Conservation (phyloP, 2,888 invertebrate species). For the Chrysolina oricalcia region DNA sequence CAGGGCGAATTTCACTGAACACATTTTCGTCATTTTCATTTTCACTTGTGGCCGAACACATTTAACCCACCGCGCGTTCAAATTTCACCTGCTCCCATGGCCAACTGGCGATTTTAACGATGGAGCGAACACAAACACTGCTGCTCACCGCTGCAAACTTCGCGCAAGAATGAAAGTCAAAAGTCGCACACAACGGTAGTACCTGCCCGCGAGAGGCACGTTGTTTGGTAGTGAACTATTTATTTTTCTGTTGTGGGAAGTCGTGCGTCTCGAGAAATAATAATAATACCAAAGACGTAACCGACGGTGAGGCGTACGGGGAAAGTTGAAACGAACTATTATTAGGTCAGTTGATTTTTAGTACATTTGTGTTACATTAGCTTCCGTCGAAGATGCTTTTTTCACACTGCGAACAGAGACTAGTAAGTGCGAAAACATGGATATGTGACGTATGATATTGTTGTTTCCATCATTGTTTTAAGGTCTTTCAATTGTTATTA, state of each 20-base stretch:
- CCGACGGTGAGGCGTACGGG: constrained; percentile 33
- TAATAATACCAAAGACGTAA: constrained; percentile 34
- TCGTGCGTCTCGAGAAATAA: constrained; percentile 39
- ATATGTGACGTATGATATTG: no score
- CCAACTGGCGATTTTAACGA: constrained; percentile 8
- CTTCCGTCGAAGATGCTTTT: background rate
- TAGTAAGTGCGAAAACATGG: background rate
- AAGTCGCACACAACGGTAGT: constrained; percentile 34
- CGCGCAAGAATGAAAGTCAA: constrained; percentile 22
- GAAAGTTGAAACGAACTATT: constrained; percentile 12
- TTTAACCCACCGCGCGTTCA: constrained; percentile 29
- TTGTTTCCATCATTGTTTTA: background rate
- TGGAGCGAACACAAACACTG: background rate
- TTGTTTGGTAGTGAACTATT: constrained; percentile 44
- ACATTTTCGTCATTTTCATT: constrained; percentile 33
- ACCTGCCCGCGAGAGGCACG: constrained; percentile 44
- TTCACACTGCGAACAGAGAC: background rate
- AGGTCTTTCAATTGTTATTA: no score
- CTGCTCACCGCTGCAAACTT: constrained; percentile 7
- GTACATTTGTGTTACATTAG: background rate
- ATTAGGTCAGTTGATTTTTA: constrained; percentile 7
- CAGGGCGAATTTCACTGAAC: constrained; percentile 29
- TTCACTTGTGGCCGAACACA: constrained; percentile 34
- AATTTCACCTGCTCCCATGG: constrained; percentile 25
- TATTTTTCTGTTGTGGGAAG: constrained; percentile 44